A percentile compares a stretch with the other conserved stretches of the same genome.
These are phyloP conservation scores for Caradrina clavipalpis DNA, from an alignment of 2,888 invertebrate species.

Conservation along the genomic window DNA sequence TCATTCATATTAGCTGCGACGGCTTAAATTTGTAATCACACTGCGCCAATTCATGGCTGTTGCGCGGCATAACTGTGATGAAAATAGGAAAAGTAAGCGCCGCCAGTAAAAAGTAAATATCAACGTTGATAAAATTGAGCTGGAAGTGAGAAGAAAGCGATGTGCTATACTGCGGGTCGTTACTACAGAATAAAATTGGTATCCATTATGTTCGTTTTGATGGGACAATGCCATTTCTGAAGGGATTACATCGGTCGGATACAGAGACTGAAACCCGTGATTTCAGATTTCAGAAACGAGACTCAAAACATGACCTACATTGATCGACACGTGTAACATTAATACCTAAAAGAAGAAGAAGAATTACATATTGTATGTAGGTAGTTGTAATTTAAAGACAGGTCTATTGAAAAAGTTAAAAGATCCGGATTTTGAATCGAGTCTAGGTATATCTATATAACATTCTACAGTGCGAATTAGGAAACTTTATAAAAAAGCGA, in stretches of 20 bases:
- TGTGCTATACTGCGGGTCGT: constrained; percentile 68
- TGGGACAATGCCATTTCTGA: constrained; percentile 63
- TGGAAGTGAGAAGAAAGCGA: constrained; percentile 71
- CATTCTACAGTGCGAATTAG: neutral
- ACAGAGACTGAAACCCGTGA: constrained; percentile 37
- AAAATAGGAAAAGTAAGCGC: constrained; percentile 77
- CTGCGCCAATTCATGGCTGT: constrained; percentile 84
- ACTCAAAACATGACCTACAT: neutral
- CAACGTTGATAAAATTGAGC: constrained; percentile 74
- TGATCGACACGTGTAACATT: neutral
- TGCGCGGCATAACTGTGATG: constrained; percentile 74
- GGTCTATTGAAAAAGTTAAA: no score
- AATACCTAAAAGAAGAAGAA: no score
- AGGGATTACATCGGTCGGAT: constrained; percentile 50
- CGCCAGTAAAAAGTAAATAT: constrained; percentile 76
- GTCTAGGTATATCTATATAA: neutral
- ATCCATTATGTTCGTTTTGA: constrained; percentile 68
- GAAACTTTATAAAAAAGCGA: constrained; percentile 1
- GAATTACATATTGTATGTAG: no score
- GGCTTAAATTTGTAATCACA: constrained; percentile 90
- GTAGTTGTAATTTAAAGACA: no score
- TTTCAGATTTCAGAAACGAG: constrained; percentile 16
- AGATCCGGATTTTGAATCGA: neutral
- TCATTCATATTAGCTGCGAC: constrained; percentile 90
- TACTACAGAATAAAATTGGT: constrained; percentile 72